Evolutionary conservation across 1,140 invertebrate species (phyloP).

Genomic region (Ostrea edulis): DNA sequence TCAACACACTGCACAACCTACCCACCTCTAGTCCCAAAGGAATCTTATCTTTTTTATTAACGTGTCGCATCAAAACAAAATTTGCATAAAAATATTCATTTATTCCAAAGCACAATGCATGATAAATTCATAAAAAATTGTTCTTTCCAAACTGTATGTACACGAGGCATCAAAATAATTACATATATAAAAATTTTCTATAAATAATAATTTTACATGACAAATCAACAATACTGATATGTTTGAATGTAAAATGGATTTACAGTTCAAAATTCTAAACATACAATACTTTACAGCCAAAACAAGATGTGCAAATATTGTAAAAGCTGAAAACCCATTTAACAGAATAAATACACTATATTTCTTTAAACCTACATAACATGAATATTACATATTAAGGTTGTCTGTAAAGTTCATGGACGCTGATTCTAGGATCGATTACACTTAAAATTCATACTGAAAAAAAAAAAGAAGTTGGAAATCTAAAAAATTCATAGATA

Average conservation of each 20-base stretch:
- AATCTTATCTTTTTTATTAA: neutral
- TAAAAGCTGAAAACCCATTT: neutral
- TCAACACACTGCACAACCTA: too few species aligned
- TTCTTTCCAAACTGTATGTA: neutral
- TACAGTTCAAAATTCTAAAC: neutral
- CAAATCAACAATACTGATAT: slow-evolving; percentile 38
- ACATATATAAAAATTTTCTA: neutral
- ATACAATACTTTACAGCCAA: neutral
- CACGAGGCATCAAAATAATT: neutral
- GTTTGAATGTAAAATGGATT: slow-evolving; percentile 16
- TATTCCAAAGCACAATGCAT: slow-evolving; percentile 32
- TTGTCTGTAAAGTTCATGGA: too few species aligned
- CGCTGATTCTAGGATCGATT: neutral
- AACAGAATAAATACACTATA: neutral
- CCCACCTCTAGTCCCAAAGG: neutral
- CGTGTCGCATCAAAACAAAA: neutral
- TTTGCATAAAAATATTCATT: slow-evolving; percentile 25
- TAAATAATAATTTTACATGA: slow-evolving; percentile 17
- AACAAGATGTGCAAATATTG: neutral
- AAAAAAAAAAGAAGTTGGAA: neutral
- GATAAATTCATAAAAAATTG: slow-evolving; percentile 16
- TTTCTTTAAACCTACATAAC: neutral
- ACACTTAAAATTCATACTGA: neutral
- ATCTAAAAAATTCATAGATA: neutral
- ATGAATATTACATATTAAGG: too few species aligned